These are phyloP conservation scores for Oryzias curvinotus DNA, from an alignment of 2,113 vertebrate genomes.

Conservation along the genomic window DNA sequence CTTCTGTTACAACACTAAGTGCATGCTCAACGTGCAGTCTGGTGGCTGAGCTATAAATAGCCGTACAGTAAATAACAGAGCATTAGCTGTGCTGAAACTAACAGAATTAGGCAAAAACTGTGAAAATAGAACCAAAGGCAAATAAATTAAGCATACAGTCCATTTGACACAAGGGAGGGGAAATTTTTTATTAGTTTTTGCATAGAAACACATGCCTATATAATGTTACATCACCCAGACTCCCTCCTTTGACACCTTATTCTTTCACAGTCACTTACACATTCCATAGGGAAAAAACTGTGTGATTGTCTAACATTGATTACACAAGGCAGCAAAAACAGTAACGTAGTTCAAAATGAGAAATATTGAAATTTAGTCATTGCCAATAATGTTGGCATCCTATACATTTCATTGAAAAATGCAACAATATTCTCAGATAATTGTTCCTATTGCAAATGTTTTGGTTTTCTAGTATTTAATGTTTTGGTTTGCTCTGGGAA, in stretches of 20 bases:
- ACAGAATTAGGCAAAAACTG: not conserved
- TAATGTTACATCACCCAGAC: conserved; percentile 37
- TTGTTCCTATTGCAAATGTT: too few species aligned
- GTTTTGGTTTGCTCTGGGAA: too few species aligned
- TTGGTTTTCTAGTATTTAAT: too few species aligned
- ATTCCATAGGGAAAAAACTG: conserved; percentile 29
- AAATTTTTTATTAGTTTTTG: conserved; percentile 71
- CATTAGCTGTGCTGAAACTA: not conserved
- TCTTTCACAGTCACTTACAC: conserved; percentile 40
- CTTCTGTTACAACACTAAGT: conserved; percentile 34
- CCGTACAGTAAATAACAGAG: conserved; percentile 26
- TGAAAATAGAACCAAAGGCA: conserved; percentile 6
- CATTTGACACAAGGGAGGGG: conserved; percentile 33
- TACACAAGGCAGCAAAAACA: conserved; percentile 36
- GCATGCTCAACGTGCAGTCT: conserved; percentile 23
- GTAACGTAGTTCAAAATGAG: conserved; percentile 42
- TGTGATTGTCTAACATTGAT: conserved; percentile 39
- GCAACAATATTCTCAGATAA: too few species aligned
- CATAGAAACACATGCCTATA: conserved; percentile 74
- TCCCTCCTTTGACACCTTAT: conserved; percentile 11
- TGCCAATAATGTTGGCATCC: too few species aligned
- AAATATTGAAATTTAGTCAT: conserved; percentile 55
- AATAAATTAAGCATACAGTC: not conserved
- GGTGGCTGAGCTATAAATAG: conserved; percentile 40
- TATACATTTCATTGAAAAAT: too few species aligned